Evolutionary conservation across 2,113 vertebrate genomes (phyloP), one percentile per base, ranked within the genome.

Genomic region (Saccopteryx leptura): DNA sequence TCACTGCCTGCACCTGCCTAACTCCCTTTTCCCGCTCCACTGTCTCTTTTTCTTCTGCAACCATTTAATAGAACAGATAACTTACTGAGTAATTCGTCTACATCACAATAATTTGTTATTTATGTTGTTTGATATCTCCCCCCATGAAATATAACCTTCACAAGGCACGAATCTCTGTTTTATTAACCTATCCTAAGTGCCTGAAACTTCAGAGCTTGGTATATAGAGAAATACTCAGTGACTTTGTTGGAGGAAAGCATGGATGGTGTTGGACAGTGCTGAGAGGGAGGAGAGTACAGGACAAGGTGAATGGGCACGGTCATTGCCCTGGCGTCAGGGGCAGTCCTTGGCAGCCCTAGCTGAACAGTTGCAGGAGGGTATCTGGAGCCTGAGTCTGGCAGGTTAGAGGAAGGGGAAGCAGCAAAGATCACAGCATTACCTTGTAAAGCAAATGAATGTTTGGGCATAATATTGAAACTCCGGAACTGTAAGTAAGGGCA

Each of bases 231-330:
- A 65, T 4, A 46, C n/a, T 66, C 21, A 17, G 4, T 26, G 79
- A 46, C 60, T 81, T 87, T 91, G n/a, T 31, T 61, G 28, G 84
- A 61, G 48, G 61, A 75, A 48, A 90, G 66, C 81, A 90, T 66
- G 8, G 80, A 50, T 26, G 60, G 7, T 54, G 18, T 2, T 78
- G 39, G 31, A 33, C 9, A 65, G 63, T 65, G 46, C 72, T 60
- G 31, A 86, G 48, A 85, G 28, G 75, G 17, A 6, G 39, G 65
- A 12, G n/a, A 74, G 54, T 76, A 61, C 17, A 9, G 63, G 1
- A 21, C 23, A 39, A 71, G 75, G 82, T 12, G 10, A 76, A 10
- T 21, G 46, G 76, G 28, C 4, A 65, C 68, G 86, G 28, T 58
- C 31, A 17, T 6, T 50, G n/a, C 46, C 31, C 6, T 14, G 11